These are phyloP conservation scores for Phymastichus coffea DNA, from an alignment of 1,140 invertebrate genomes.

Conservation along the genomic window DNA sequence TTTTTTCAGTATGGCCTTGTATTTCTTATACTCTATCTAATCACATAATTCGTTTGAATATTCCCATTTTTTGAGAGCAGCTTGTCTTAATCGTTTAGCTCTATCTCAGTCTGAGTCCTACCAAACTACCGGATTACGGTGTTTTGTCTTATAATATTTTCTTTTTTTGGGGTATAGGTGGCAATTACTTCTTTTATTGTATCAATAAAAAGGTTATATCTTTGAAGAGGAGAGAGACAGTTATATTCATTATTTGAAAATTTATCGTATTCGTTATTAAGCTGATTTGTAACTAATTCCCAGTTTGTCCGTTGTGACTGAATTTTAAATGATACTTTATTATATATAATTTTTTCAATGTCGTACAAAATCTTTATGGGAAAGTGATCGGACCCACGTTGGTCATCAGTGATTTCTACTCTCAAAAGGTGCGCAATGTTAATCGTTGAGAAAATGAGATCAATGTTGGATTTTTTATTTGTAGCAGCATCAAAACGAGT, in stretches of 20 bases:
- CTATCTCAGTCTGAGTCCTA: neutral
- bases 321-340: too few species aligned
- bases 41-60: neutral
- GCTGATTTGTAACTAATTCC: too few species aligned
- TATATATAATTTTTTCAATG: too few species aligned
- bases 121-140: too few species aligned
- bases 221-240: too few species aligned
- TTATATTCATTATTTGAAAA: neutral
- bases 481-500: neutral
- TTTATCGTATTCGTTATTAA: too few species aligned
- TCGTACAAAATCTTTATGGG: conserved; percentile 38
- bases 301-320: too few species aligned
- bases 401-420: conserved; percentile 36
- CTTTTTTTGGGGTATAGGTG: neutral
- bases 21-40: neutral
- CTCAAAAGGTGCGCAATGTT: conserved; percentile 30
- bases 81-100: neutral
- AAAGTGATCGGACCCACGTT: conserved; percentile 40
- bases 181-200: neutral
- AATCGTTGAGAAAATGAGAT: conserved; percentile 27
- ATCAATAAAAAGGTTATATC: neutral
- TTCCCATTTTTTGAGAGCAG: too few species aligned
- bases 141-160: neutral
- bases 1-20: neutral
- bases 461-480: neutral